Evolutionary conservation across 2,888 invertebrate species (phyloP).

Genomic region (Diaphora mendica): DNA sequence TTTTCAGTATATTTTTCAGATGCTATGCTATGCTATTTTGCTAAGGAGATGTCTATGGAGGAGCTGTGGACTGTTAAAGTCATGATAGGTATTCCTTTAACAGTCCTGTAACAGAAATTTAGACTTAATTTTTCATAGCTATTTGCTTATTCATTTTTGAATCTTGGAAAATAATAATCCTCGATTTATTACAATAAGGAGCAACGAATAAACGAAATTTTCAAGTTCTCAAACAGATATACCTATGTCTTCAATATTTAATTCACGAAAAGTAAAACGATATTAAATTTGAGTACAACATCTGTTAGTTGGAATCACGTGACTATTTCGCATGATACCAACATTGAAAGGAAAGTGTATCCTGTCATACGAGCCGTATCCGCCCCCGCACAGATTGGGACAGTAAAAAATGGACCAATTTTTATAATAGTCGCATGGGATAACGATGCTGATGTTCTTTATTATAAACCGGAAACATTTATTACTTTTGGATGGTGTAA

Average conservation of each 20-base stretch:
- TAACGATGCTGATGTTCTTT: slow-evolving; percentile 76
- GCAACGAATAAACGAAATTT: too few relatives aligned
- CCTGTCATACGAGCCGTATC: slow-evolving; percentile 85
- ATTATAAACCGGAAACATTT: slow-evolving; percentile 84
- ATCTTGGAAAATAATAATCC: too few relatives aligned
- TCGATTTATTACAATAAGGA: not conserved
- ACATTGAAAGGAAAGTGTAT: slow-evolving; percentile 75
- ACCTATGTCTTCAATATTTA: not conserved
- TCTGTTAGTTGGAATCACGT: slow-evolving; percentile 74
- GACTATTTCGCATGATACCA: slow-evolving; percentile 79
- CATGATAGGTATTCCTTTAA: not conserved
- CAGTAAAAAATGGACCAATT: slow-evolving; percentile 83
- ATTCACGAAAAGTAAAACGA: slow-evolving; percentile 30
- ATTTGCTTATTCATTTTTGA: too few relatives aligned
- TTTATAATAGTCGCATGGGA: slow-evolving; percentile 80
- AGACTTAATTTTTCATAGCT: not conserved
- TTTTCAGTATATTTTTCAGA: not conserved
- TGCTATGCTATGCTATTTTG: too few relatives aligned
- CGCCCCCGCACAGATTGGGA: slow-evolving; percentile 80
- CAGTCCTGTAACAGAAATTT: too few relatives aligned
- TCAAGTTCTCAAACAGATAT: not conserved
- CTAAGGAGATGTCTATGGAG: too few relatives aligned
- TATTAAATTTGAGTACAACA: slow-evolving; percentile 57
- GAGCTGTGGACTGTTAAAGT: too few relatives aligned
- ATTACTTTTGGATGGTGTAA: slow-evolving; percentile 72